Evolutionary conservation across 2,888 invertebrate species (phyloP).

Genomic region (Ceramica pisi): DNA sequence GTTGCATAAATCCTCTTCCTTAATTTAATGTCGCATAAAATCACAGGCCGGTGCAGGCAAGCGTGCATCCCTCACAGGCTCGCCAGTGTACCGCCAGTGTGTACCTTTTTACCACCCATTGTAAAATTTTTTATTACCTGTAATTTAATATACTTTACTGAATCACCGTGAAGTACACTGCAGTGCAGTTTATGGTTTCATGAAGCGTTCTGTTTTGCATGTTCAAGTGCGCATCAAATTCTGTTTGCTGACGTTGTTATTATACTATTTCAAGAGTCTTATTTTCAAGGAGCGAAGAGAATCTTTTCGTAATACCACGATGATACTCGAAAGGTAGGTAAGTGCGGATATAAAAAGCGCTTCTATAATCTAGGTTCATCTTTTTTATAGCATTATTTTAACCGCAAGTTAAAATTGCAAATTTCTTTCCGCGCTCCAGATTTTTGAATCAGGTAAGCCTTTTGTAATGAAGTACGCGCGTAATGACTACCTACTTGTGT

Average conservation of each 20-base stretch:
- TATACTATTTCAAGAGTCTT: constrained; percentile 25
- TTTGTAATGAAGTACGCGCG: constrained; percentile 84
- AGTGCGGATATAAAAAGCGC: constrained; percentile 56
- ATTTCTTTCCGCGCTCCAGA: constrained; percentile 79
- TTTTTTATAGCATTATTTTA: constrained; percentile 75
- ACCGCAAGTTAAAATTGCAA: constrained; percentile 79
- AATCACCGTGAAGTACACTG: constrained; percentile 76
- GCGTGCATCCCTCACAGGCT: constrained; percentile 72
- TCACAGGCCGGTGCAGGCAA: constrained; percentile 71
- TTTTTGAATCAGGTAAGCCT: constrained; percentile 82
- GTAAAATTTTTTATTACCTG: constrained; percentile 82
- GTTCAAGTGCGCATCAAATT: constrained; percentile 65
- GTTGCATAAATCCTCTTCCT: constrained; percentile 74
- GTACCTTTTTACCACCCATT: constrained; percentile 78
- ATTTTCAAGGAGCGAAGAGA: constrained; percentile 29
- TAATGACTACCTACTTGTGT: constrained; percentile 75
- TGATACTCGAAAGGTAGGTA: constrained; percentile 38
- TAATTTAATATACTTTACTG: constrained; percentile 86
- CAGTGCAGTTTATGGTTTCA: constrained; percentile 80
- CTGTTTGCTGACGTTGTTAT: constrained; percentile 49
- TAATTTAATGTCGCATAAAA: constrained; percentile 82
- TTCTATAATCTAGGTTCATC: constrained; percentile 73
- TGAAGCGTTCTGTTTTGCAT: constrained; percentile 71
- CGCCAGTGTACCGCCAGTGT: constrained; percentile 64
- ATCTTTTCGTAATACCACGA: constrained; percentile 40